Percentiles rank a stretch among this genome's conserved stretches.
Evolutionary conservation across 2,888 invertebrate genomes (phyloP).

Genomic region (Cremastinae sp.): DNA sequence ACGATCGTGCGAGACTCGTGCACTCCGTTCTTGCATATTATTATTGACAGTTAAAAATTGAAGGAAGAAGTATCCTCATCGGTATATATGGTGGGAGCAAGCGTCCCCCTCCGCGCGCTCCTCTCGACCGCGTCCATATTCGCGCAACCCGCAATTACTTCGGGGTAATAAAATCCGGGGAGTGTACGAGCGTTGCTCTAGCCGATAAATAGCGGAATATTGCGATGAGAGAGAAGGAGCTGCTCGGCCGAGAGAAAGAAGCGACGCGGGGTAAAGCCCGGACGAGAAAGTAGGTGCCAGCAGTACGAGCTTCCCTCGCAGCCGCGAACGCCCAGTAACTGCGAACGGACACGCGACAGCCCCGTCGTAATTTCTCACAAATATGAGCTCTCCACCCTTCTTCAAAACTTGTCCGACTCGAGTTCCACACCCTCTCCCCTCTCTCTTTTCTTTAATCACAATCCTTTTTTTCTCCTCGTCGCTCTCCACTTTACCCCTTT

Average conservation of each 20-base stretch:
- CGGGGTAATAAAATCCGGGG: constrained; percentile 67
- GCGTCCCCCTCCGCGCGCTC: constrained; percentile 5
- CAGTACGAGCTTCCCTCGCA: constrained; percentile 49
- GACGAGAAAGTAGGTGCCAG: constrained; percentile 51
- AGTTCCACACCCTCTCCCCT: constrained; percentile 16
- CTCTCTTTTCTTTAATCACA: background rate
- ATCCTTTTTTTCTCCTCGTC: constrained; percentile 6
- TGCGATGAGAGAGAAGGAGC: constrained; percentile 52
- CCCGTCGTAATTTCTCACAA: constrained; percentile 70
- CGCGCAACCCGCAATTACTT: constrained; percentile 67
- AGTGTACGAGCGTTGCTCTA: constrained; percentile 61
- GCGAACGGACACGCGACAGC: constrained; percentile 72
- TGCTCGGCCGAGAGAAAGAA: constrained; percentile 1
- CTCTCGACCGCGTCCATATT: constrained; percentile 36
- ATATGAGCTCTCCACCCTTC: constrained; percentile 63
- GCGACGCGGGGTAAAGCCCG: constrained; percentile 45
- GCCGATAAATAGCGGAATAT: constrained; percentile 70
- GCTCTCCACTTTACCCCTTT: background rate
- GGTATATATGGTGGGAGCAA: too few species aligned
- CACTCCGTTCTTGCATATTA: constrained; percentile 66
- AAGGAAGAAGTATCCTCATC: constrained; percentile 35
- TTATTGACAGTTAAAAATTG: constrained; percentile 66
- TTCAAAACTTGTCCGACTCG: constrained; percentile 29
- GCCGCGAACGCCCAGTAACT: constrained; percentile 64
- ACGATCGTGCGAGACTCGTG: constrained; percentile 52